Evolutionary conservation across 2,888 invertebrate genomes (phyloP).

Genomic region (Chesias legatella): DNA sequence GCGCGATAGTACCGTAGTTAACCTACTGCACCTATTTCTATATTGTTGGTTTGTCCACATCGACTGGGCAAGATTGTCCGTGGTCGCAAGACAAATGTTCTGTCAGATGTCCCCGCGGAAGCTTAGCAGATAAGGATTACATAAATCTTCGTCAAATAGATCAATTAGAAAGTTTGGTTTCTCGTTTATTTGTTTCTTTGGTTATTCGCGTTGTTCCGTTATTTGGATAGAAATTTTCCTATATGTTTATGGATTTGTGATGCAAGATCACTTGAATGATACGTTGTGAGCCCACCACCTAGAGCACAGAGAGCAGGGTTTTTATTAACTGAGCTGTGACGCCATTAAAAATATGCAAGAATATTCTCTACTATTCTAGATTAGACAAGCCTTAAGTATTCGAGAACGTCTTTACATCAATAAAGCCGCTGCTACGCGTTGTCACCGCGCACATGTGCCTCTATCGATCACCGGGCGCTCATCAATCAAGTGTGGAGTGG

Average conservation of each 20-base stretch:
- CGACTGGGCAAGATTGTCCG: slow-evolving; percentile 19
- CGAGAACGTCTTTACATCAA: slow-evolving; percentile 4
- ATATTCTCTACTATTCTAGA: no score
- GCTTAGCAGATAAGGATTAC: slow-evolving; percentile 27
- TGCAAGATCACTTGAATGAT: no score
- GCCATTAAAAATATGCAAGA: no score
- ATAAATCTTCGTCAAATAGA: slow-evolving; percentile 27
- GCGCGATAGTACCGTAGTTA: not conserved
- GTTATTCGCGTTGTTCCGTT: not conserved
- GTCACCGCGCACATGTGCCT: slow-evolving; percentile 33
- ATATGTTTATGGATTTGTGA: no score
- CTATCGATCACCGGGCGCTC: slow-evolving; percentile 42
- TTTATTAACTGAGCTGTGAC: no score
- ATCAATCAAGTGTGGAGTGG: slow-evolving; percentile 37
- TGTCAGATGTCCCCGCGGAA: slow-evolving; percentile 23
- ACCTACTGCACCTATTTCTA: not conserved
- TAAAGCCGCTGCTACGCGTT: slow-evolving; percentile 15
- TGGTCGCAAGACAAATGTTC: slow-evolving; percentile 29
- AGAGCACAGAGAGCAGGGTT: no score
- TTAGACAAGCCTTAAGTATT: no score
- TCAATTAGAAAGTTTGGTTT: slow-evolving; percentile 25
- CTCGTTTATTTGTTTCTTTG: slow-evolving; percentile 7
- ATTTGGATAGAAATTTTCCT: no score
- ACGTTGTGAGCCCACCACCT: no score
- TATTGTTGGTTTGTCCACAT: slow-evolving; percentile 7